These are phyloP conservation scores for Fopius arisanus DNA, from an alignment of 1,140 invertebrate genomes.

Conservation along the genomic window DNA sequence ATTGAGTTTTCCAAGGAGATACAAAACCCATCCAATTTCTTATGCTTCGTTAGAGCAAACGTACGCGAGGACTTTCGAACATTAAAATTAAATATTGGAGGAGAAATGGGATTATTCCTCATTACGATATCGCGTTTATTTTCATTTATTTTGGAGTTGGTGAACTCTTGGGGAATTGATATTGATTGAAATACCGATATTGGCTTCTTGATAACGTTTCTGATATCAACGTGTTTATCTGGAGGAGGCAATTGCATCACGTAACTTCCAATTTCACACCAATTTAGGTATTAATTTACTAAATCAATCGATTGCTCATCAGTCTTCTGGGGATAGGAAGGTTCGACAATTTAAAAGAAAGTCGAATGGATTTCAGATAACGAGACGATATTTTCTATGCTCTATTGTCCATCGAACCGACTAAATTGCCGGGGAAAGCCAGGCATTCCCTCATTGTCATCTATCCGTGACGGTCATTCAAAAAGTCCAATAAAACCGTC, in stretches of 20 bases:
- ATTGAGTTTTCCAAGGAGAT: background rate
- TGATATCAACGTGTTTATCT: background rate
- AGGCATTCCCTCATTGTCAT: constrained; percentile 1
- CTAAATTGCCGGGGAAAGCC: background rate
- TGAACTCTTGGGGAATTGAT: background rate
- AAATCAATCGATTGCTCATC: background rate
- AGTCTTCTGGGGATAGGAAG: background rate
- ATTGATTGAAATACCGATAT: background rate
- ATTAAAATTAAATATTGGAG: background rate
- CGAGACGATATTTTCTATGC: background rate
- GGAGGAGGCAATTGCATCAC: background rate
- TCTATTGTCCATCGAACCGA: background rate
- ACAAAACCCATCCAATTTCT: background rate
- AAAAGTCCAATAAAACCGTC: background rate
- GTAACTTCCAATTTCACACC: background rate
- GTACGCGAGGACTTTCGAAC: background rate
- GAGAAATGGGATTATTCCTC: background rate
- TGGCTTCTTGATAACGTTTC: background rate
- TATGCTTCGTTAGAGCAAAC: background rate
- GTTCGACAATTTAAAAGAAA: background rate
- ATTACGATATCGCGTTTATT: too few species aligned
- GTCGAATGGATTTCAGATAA: background rate
- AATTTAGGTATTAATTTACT: background rate
- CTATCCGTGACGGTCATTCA: background rate
- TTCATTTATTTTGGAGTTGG: too few species aligned